A percentile compares a stretch with the other conserved stretches of the same genome.
Evolutionary conservation across 2,888 invertebrate species (phyloP).

Genomic region (Lobophora halterata): DNA sequence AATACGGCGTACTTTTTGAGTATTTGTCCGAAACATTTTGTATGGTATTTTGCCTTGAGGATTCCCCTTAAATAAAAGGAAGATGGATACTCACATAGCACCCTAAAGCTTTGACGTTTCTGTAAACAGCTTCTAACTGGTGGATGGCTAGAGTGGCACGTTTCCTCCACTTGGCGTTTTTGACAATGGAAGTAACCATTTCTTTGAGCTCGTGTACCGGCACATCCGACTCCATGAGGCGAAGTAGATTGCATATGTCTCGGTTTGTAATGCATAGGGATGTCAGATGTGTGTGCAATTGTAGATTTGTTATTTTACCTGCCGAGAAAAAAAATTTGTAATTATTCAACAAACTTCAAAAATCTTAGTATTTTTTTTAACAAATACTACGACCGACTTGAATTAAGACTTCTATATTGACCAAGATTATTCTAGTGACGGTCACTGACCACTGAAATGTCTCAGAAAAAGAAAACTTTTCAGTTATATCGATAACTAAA

Average conservation of each 20-base stretch:
- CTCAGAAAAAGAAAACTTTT: no score
- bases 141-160: slow-evolving; percentile 85
- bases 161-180: slow-evolving; percentile 84
- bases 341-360: no score
- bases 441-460: no score
- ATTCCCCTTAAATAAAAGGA: neutral
- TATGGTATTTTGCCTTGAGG: neutral
- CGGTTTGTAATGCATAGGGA: slow-evolving; percentile 85
- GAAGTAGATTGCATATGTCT: slow-evolving; percentile 82
- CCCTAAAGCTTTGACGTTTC: slow-evolving; percentile 86
- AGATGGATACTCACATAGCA: slow-evolving; percentile 81
- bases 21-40: no score
- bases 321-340: slow-evolving; percentile 2
- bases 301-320: slow-evolving; percentile 82
- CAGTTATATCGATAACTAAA: no score
- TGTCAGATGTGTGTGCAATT: slow-evolving; percentile 85
- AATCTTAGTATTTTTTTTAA: no score
- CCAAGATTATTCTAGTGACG: no score
- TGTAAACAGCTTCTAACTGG: slow-evolving; percentile 87
- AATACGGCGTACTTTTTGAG: no score
- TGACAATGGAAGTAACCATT: slow-evolving; percentile 83
- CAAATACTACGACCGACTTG: no score
- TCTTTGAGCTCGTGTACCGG: slow-evolving; percentile 78
- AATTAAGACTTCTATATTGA: no score
- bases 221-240: slow-evolving; percentile 85